Evolutionary conservation across 2,797 vertebrate species (phyloP).

Genomic region (Sandelia bainsii): DNA sequence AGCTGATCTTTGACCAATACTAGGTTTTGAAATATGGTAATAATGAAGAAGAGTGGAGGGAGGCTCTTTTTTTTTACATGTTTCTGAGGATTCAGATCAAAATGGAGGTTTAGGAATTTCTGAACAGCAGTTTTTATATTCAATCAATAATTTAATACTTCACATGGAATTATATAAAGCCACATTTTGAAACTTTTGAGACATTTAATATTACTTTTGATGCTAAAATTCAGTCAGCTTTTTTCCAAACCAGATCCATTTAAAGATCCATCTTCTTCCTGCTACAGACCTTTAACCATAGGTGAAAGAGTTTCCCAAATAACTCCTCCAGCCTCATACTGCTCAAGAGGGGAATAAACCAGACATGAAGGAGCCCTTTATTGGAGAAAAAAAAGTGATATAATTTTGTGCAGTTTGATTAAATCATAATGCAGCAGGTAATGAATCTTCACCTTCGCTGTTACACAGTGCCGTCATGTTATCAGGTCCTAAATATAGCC

Average conservation of each 20-base stretch:
- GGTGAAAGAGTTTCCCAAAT: conserved; percentile 11
- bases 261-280: conserved; percentile 14
- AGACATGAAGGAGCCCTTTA: conserved; percentile 75
- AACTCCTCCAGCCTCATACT: conserved; percentile 23
- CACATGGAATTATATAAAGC: conserved; percentile 3
- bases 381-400: conserved; percentile 80
- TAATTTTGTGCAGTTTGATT: conserved; percentile 84
- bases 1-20: conserved; percentile 30
- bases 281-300: conserved; percentile 12
- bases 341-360: conserved; percentile 37
- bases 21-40: background rate
- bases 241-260: conserved; percentile 26
- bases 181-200: background rate
- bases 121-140: background rate
- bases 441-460: conserved; percentile 81
- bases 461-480: conserved; percentile 78
- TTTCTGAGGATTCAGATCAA: conserved; percentile 1
- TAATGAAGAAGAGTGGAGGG: conserved; percentile 3
- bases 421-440: conserved; percentile 86
- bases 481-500: conserved; percentile 86
- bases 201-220: background rate
- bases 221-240: background rate
- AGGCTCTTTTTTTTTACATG: conserved; percentile 13
- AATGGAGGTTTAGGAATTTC: conserved; percentile 12
- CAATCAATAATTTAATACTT: background rate